A percentile compares a stretch with the other conserved stretches of the same genome.
These are phyloP conservation scores for Cosmia pyralina DNA, from an alignment of 2,888 invertebrate genomes.

Conservation along the genomic window DNA sequence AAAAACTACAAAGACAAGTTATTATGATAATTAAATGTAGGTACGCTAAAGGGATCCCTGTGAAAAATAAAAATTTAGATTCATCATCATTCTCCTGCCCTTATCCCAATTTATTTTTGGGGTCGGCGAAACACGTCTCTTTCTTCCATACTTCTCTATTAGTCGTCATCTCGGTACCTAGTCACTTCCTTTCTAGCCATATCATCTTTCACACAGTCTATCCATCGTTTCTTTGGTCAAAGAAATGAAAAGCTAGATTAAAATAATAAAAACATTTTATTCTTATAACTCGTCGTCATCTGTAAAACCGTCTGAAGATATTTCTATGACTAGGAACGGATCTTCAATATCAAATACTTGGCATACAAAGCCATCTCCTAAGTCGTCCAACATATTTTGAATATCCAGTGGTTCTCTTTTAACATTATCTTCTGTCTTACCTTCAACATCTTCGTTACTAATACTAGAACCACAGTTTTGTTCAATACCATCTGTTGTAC, in stretches of 20 bases:
- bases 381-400: slow-evolving; percentile 65
- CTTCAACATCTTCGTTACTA: not conserved
- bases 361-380: slow-evolving; percentile 72
- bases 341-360: slow-evolving; percentile 76
- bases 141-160: no score
- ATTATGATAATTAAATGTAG: no score
- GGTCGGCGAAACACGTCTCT: no score
- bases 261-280: not conserved
- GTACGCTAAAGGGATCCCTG: no score
- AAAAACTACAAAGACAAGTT: no score
- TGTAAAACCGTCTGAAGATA: slow-evolving; percentile 75
- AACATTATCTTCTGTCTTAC: slow-evolving; percentile 4
- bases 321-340: slow-evolving; percentile 79
- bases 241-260: not conserved
- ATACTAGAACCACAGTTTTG: slow-evolving; percentile 12
- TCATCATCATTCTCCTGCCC: no score
- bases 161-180: no score
- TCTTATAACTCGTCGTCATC: slow-evolving; percentile 71
- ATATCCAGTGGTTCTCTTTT: slow-evolving; percentile 51
- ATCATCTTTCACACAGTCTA: no score
- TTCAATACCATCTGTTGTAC: not conserved
- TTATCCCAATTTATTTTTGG: no score
- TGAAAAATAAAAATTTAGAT: no score
- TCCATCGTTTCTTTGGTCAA: no score
- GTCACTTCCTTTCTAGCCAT: no score